phyloP scores from a whole-genome alignment of 2,888 invertebrate genomes.

The Drosophila parthenogenetica region DNA sequence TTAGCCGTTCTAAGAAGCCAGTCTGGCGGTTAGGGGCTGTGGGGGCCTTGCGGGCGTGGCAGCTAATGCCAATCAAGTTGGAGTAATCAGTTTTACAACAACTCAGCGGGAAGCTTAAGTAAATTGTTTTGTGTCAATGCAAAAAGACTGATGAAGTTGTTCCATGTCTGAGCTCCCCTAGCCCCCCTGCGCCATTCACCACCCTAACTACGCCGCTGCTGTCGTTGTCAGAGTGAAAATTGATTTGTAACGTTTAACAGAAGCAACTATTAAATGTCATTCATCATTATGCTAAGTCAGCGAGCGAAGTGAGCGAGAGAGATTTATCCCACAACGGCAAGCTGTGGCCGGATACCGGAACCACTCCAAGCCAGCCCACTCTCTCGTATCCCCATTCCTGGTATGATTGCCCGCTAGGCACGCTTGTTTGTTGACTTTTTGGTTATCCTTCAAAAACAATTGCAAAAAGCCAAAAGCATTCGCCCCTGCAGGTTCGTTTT shows the following conservation, averaged over 20 bases:
- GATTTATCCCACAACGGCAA: conserved; percentile 1
- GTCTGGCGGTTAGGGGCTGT: background rate
- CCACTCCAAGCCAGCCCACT: conserved; percentile 60
- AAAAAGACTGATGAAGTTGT: conserved; percentile 63
- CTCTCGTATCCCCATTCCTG: background rate
- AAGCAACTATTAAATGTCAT: conserved; percentile 75
- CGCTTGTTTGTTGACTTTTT: conserved; percentile 58
- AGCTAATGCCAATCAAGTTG: conserved; percentile 76
- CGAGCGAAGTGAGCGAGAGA: conserved; percentile 4
- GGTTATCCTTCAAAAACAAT: conserved; percentile 65
- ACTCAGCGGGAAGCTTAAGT: conserved; percentile 44
- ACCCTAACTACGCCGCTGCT: conserved; percentile 4
- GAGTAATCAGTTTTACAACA: conserved; percentile 71
- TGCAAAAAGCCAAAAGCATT: conserved; percentile 59
- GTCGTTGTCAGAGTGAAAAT: conserved; percentile 73
- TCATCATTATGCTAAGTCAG: conserved; percentile 80
- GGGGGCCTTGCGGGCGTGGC: conserved; percentile 1
- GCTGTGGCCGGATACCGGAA: conserved; percentile 75
- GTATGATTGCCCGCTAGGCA: background rate
- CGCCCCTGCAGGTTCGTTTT: conserved; percentile 32
- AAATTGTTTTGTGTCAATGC: conserved; percentile 79
- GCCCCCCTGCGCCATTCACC: too few relatives aligned
- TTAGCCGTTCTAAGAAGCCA: background rate
- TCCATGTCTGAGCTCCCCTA: background rate
- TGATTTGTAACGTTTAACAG: conserved; percentile 79